Conservation (phyloP, 2,888 invertebrate species). For the Lasioglossum vierecki region DNA sequence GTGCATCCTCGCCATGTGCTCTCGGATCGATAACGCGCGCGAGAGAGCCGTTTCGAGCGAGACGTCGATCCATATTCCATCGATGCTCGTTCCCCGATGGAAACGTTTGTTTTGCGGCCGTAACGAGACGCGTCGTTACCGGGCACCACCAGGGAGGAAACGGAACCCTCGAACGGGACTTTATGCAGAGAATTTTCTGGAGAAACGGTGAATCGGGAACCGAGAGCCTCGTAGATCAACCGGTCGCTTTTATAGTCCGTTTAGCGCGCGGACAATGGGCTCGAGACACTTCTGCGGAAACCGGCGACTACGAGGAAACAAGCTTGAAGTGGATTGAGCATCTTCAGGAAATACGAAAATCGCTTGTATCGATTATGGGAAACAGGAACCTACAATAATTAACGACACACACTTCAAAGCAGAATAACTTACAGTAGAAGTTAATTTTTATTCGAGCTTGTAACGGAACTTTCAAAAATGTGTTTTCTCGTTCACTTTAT, state of each 20-base stretch:
- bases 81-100: conserved; percentile 38
- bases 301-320: not conserved
- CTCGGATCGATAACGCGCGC: conserved; percentile 46
- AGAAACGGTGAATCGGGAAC: not conserved
- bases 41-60: conserved; percentile 16
- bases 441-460: no score
- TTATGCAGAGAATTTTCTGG: conserved; percentile 15
- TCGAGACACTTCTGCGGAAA: not conserved
- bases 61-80: conserved; percentile 56
- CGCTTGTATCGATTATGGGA: not conserved
- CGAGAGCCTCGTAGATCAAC: not conserved
- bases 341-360: not conserved
- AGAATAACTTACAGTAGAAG: no score
- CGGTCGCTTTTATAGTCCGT: not conserved
- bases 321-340: not conserved
- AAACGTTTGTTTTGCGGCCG: conserved; percentile 31
- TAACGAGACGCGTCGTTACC: conserved; percentile 53
- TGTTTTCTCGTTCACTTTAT: no score
- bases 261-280: conserved; percentile 2
- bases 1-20: not conserved
- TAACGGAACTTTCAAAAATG: no score
- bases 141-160: not conserved
- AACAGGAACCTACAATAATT: not conserved
- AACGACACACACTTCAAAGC: not conserved
- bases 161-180: conserved; percentile 30